Percentiles rank a stretch among this genome's conserved stretches.
These are phyloP conservation scores for Puffinus mauretanicus DNA, from an alignment of 2,113 vertebrate genomes.

Conservation along the genomic window DNA sequence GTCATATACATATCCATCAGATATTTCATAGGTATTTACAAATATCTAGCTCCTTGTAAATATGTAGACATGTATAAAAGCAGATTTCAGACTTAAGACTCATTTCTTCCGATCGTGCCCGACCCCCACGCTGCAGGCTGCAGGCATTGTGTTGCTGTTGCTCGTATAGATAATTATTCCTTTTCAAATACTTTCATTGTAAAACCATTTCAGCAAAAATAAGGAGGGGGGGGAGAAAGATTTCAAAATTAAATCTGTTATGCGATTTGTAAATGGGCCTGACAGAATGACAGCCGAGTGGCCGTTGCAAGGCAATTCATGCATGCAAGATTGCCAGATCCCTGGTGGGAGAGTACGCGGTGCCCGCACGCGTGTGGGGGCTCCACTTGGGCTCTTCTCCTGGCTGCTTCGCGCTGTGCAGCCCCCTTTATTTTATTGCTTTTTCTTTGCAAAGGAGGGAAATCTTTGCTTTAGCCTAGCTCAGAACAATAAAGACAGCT, in stretches of 20 bases:
- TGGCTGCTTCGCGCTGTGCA: background rate
- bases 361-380: background rate
- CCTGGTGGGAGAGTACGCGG: background rate
- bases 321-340: conserved; percentile 28
- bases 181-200: conserved; percentile 32
- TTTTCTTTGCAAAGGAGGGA: background rate
- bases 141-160: background rate
- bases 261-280: conserved; percentile 20
- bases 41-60: background rate
- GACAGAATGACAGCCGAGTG: conserved; percentile 35
- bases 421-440: background rate
- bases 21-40: background rate
- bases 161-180: conserved; percentile 43
- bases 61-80: background rate
- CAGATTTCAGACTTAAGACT: background rate
- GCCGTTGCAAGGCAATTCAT: conserved; percentile 9
- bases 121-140: background rate
- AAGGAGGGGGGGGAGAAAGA: background rate
- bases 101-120: background rate
- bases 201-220: conserved; percentile 46
- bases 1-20: background rate
- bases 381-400: background rate
- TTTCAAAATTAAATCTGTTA: conserved; percentile 48
- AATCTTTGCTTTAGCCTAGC: background rate
- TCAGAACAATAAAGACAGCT: background rate